Evolutionary conservation across 2,888 invertebrate genomes (phyloP).

Genomic region (Mantis religiosa): DNA sequence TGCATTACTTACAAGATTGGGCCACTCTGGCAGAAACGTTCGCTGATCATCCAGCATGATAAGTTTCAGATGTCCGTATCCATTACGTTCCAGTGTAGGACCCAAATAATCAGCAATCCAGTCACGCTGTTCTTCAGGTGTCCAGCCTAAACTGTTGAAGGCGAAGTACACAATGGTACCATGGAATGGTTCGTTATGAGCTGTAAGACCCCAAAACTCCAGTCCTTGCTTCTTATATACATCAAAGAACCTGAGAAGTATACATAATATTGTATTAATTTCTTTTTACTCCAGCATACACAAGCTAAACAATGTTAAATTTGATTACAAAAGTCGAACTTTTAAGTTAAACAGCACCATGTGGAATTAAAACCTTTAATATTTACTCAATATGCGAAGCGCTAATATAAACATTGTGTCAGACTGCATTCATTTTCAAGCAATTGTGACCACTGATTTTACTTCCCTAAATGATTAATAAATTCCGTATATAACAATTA

Average conservation of each 20-base stretch:
- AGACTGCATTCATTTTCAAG: too few species aligned
- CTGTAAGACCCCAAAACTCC: constrained; percentile 75
- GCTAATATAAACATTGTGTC: too few species aligned
- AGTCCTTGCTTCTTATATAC: constrained; percentile 64
- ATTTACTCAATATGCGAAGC: too few species aligned
- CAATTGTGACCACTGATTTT: too few species aligned
- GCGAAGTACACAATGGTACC: constrained; percentile 46
- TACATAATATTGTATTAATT: too few species aligned
- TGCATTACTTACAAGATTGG: neutral
- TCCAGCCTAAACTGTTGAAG: constrained; percentile 77
- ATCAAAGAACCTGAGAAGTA: constrained; percentile 60
- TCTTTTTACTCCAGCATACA: too few species aligned
- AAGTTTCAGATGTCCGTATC: constrained; percentile 54
- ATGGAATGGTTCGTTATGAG: constrained; percentile 81
- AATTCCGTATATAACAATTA: too few species aligned
- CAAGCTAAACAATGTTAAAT: too few species aligned
- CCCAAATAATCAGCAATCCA: constrained; percentile 74
- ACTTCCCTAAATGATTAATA: too few species aligned
- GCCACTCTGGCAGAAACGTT: constrained; percentile 58
- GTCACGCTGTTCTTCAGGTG: constrained; percentile 57
- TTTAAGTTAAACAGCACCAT: too few species aligned
- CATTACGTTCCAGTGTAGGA: constrained; percentile 47
- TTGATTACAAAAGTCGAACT: too few species aligned
- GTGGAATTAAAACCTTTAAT: too few species aligned
- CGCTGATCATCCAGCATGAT: constrained; percentile 72